Conservation (phyloP, 2,888 invertebrate species). For the Polietes domitor region DNA sequence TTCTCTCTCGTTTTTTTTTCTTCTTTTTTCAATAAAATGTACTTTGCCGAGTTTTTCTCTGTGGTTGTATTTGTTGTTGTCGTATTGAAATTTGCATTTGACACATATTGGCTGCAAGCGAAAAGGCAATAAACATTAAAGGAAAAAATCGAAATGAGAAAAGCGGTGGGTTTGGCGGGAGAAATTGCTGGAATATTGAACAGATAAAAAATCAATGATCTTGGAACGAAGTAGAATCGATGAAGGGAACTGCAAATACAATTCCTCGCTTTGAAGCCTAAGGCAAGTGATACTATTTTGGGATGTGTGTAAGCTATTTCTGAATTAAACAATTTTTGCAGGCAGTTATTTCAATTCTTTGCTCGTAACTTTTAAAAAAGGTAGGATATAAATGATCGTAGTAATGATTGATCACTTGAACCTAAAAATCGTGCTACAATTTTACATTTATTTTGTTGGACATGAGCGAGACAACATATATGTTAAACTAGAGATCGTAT, state of each 20-base stretch:
- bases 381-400: no score
- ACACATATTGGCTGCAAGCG: slow-evolving; percentile 63
- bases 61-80: background rate
- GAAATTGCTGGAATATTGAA: slow-evolving; percentile 9
- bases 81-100: slow-evolving; percentile 63
- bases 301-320: no score
- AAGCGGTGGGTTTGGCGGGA: background rate
- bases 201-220: background rate
- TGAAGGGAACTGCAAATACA: background rate
- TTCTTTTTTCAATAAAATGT: slow-evolving; percentile 5
- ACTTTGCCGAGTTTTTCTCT: background rate
- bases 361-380: no score
- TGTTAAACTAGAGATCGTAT: no score
- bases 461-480: no score
- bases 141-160: slow-evolving; percentile 17
- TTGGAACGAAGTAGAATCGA: background rate
- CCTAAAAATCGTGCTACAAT: no score
- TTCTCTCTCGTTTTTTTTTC: background rate
- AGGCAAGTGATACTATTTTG: no score
- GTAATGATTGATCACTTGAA: no score
- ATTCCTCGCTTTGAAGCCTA: no score
- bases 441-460: no score
- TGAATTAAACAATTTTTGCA: no score
- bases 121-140: slow-evolving; percentile 55
- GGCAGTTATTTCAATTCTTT: no score